Evolutionary conservation across 2,113 vertebrate genomes (phyloP), one percentile per base, ranked within the genome.

Genomic region (Hyla sarda): DNA sequence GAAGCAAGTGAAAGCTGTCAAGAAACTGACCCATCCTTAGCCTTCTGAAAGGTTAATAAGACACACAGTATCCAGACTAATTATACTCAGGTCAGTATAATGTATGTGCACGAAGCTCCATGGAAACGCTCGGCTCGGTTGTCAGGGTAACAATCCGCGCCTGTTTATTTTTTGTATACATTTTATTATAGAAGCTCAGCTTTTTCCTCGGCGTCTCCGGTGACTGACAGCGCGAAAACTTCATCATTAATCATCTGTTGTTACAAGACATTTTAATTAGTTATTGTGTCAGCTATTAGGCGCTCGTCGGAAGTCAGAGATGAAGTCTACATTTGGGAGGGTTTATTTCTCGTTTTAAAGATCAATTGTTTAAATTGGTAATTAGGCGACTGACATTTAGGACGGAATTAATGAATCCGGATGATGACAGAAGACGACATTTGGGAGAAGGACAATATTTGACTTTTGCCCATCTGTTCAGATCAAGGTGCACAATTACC

Each of bases 71-170:
- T 19, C 21, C 45, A 77, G 28, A 85, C 58, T 78, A 77, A 77
- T 85, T 85, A 67, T 85, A 50, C 83, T 37, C 75, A 77, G 85
- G 85, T 82, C 85, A 87, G 67, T 34, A 1, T 62, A 82, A 81
- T 62, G 41, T 56, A 80, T 85, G 74, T 69, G 32, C 25, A 8
- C 4, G 19, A 13, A n/a, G 34, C 54, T 23, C 85, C 85, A 82
- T 87, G 52, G 85, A 48, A 87, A 87, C 85, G 32, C 54, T 81
- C n/a, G 11, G 21, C 41, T 60, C 67, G 6, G 85, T 87, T 87
- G 30, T 54, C 77, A 25, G 23, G 69, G 78, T 28, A 72, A 82
- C 78, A 30, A 37, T 30, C 8, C 34, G 34, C 67, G n/a, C 25
- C 77, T 74, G 69, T 74, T 82, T 87, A 87, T 73, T 71, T 84